Evolutionary conservation across 30 jellyfish, hydroid and myxozoan genomes (phyloP), one percentile per base, ranked within the genome.

Genomic region (Sanderia malayensis): DNA sequence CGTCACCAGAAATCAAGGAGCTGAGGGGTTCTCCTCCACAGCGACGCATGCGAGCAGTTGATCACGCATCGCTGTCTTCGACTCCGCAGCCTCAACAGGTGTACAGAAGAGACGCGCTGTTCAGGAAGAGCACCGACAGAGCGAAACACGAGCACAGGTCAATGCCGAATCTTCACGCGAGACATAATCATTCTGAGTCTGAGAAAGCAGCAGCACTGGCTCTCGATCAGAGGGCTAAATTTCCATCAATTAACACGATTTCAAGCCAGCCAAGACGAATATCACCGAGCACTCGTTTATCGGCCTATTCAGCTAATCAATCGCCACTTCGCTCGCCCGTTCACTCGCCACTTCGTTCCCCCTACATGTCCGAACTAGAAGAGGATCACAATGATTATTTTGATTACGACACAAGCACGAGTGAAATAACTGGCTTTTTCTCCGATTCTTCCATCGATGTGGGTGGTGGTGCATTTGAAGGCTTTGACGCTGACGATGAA

Each of bases 331-430:
- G 78, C 47, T 46, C 84, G 19, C 84, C 82, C 3, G 32, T 67
- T 58, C 77, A 71, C 11, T 83, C 86, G n/a, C 82, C 86, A 62
- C 31, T 82, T 18, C 86, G 95, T 17, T 71, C 84, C 30, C 89
- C 89, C 13, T 74, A 79, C 4, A n/a, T 64, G 6, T 83, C 95
- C 7, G 84, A 66, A 3, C 44, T 31, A 1, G 95, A 83, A 21
- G 70, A 70, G 25, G 95, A 67, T 8, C 29, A 18, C 34, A 13
- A 30, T 18, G 79, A 83, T 23, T 28, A 57, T 25, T 84, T 71
- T 11, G 95, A 84, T 29, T 63, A 33, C 23, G 80, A 69, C 23
- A 84, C 89, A 57, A 87, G 59, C 3, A 66, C 37, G 74, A 84
- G 95, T 69, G 85, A 73, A 18, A 34, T 64, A n/a, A 73, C 95